Evolutionary conservation across 2,797 vertebrate genomes (phyloP).

Genomic region (Catharus ustulatus): DNA sequence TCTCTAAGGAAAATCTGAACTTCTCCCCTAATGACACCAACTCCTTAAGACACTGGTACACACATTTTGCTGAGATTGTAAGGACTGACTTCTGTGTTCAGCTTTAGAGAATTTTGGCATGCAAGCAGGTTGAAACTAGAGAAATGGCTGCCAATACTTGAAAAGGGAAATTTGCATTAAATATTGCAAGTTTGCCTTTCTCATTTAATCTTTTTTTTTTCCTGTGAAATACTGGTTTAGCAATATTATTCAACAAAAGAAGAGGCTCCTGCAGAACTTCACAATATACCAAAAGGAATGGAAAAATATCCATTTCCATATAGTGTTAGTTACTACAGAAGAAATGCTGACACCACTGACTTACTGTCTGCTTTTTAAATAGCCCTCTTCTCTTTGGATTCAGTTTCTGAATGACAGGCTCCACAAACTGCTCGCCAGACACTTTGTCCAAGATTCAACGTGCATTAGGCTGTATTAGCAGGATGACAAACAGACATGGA

Average conservation of each 20-base stretch:
- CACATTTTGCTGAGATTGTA: not conserved
- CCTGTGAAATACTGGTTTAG: not conserved
- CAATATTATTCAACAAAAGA: not conserved
- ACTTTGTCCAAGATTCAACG: not conserved
- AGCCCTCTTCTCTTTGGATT: not conserved
- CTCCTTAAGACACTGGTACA: not conserved
- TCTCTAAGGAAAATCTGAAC: not conserved
- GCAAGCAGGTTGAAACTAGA: not conserved
- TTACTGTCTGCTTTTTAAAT: conserved; percentile 9
- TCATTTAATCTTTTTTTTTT: not conserved
- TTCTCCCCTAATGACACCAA: not conserved
- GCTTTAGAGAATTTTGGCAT: not conserved
- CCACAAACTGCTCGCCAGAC: not conserved
- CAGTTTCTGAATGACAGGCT: not conserved
- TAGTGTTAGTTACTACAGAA: not conserved
- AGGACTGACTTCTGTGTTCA: not conserved
- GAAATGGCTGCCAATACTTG: not conserved
- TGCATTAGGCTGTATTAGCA: not conserved
- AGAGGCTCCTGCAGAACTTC: not conserved
- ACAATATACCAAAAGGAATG: not conserved
- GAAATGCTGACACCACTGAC: not conserved
- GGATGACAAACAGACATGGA: not conserved
- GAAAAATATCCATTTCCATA: not conserved
- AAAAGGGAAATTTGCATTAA: not conserved
- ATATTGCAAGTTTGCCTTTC: not conserved